Conservation (phyloP, 2,797 vertebrate species). For the Acridotheres tristis region DNA sequence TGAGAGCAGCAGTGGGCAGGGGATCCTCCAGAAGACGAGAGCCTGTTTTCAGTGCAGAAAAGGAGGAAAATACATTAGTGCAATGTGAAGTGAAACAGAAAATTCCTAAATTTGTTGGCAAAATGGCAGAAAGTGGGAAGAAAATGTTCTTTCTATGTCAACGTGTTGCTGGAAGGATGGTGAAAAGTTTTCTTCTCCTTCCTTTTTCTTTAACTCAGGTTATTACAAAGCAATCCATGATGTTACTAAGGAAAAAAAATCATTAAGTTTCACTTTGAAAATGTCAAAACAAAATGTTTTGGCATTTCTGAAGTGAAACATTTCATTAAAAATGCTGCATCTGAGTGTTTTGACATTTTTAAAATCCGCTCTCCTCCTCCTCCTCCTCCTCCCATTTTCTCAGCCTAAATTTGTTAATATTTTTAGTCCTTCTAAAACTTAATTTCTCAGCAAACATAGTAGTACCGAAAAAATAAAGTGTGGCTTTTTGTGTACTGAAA, state of each 20-base stretch:
- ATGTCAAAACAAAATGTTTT: slow-evolving; percentile 74
- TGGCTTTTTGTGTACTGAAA: not conserved
- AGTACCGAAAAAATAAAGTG: not conserved
- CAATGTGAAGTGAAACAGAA: slow-evolving; percentile 7
- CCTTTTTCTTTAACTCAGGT: not conserved
- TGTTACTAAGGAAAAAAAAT: slow-evolving; percentile 13
- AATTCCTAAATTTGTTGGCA: slow-evolving; percentile 11
- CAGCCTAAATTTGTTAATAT: slow-evolving; percentile 50
- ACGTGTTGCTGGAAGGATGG: not conserved
- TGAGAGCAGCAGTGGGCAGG: not conserved
- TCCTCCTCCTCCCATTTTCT: slow-evolving; percentile 4
- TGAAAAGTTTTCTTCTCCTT: not conserved
- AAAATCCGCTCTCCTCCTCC: not conserved
- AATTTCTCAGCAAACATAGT: not conserved
- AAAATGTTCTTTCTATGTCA: slow-evolving; percentile 47
- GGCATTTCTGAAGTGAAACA: slow-evolving; percentile 70
- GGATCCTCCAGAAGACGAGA: not conserved
- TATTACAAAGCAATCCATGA: not conserved
- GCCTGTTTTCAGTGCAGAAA: not conserved
- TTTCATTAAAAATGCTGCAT: slow-evolving; percentile 66
- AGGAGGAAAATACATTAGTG: not conserved
- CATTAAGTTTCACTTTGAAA: slow-evolving; percentile 57
- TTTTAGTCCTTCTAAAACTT: slow-evolving; percentile 32
- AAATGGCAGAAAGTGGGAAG: slow-evolving; percentile 23
- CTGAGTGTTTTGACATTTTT: slow-evolving; percentile 71